Evolutionary conservation across 2,888 invertebrate genomes (phyloP).

Genomic region (Tenthredo mesomela): DNA sequence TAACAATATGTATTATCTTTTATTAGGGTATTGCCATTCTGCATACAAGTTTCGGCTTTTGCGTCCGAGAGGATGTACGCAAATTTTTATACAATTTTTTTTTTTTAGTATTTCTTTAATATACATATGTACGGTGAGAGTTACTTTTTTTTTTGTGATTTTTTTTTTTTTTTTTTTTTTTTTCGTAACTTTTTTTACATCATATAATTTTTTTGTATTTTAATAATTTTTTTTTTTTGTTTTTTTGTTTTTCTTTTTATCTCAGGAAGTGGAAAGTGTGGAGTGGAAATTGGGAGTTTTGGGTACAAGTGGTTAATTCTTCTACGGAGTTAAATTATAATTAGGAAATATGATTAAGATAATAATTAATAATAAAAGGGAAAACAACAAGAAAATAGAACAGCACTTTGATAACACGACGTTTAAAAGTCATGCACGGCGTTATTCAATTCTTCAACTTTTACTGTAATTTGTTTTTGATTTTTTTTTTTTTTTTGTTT

Average conservation of each 20-base stretch:
- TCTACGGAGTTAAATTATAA: slow-evolving; percentile 74
- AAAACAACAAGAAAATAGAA: slow-evolving; percentile 74
- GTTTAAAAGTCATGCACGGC: slow-evolving; percentile 58
- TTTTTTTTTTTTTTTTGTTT: slow-evolving; percentile 54
- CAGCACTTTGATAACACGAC: slow-evolving; percentile 65
- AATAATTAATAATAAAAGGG: slow-evolving; percentile 67
- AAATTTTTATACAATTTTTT: slow-evolving; percentile 39
- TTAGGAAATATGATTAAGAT: slow-evolving; percentile 73
- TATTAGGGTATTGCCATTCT: slow-evolving; percentile 30
- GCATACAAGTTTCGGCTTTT: slow-evolving; percentile 14
- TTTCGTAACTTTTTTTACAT: slow-evolving; percentile 45
- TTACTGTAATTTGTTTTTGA: slow-evolving; percentile 44
- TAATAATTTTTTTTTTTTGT: background rate
- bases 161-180: background rate
- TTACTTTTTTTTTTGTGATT: slow-evolving; percentile 20
- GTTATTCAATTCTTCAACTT: slow-evolving; percentile 54
- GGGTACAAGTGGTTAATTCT: slow-evolving; percentile 62
- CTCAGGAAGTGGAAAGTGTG: slow-evolving; percentile 43
- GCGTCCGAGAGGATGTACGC: background rate
- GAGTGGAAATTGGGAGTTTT: slow-evolving; percentile 43
- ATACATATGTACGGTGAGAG: slow-evolving; percentile 35
- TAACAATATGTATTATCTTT: slow-evolving; percentile 13
- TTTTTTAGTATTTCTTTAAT: slow-evolving; percentile 31
- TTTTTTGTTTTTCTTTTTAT: slow-evolving; percentile 51
- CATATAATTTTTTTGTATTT: slow-evolving; percentile 33